Percentiles rank a stretch among this genome's conserved stretches.
phyloP scores from a whole-genome alignment of 1,140 invertebrate species.

The Apis cerana region DNA sequence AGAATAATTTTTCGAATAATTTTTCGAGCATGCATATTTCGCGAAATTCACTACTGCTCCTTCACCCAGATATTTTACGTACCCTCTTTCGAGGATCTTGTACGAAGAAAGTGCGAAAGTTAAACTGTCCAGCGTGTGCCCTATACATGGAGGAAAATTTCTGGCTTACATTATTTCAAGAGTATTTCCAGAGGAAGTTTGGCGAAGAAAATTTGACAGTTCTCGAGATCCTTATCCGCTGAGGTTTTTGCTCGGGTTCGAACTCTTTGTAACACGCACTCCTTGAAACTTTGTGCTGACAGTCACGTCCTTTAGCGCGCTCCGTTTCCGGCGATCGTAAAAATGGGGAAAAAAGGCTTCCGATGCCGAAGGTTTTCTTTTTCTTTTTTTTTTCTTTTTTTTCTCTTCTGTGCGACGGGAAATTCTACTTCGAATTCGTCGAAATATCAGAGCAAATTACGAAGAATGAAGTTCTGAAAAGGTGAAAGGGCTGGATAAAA shows the following conservation, averaged over 20 bases:
- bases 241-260: background rate
- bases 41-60: background rate
- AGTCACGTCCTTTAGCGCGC: conserved; percentile 10
- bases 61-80: too few species aligned
- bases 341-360: conserved; percentile 31
- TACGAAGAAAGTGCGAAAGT: conserved; percentile 8
- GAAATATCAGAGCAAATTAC: background rate
- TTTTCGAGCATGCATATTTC: background rate
- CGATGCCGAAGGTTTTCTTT: background rate
- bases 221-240: background rate
- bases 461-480: background rate
- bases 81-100: too few species aligned
- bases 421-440: conserved; percentile 6
- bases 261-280: conserved; percentile 32
- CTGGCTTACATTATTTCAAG: conserved; percentile 35
- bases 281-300: conserved; percentile 40
- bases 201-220: conserved; percentile 24
- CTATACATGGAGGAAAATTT: background rate
- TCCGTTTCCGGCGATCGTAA: conserved; percentile 23
- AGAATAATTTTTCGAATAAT: background rate
- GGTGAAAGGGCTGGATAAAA: background rate
- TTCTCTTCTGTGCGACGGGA: background rate
- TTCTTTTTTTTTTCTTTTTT: background rate
- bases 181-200: background rate
- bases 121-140: background rate